These are phyloP conservation scores for Mormyrops attenuatus DNA, from an alignment of 2,797 vertebrate genomes.

Conservation along the genomic window DNA sequence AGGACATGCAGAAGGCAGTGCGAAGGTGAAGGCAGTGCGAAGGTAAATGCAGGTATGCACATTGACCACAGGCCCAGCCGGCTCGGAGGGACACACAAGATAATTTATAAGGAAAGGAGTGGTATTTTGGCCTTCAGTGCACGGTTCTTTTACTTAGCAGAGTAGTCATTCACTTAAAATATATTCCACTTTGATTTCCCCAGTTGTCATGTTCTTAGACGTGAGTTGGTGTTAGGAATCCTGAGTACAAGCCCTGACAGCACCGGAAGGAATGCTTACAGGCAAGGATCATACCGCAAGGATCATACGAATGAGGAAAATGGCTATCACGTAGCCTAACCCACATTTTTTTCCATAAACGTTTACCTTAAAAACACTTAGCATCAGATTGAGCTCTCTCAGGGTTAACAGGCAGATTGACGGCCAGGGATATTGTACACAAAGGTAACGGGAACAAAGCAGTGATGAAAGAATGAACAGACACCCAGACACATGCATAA, in stretches of 20 bases:
- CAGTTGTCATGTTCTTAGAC: neutral
- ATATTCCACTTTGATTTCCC: neutral
- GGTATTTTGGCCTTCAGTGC: neutral
- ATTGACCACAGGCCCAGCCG: neutral
- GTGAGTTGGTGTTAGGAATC: neutral
- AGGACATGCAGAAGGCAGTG: neutral
- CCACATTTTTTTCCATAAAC: neutral
- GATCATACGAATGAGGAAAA: neutral
- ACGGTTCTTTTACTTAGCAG: neutral
- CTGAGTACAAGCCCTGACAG: constrained; percentile 8
- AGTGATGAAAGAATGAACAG: neutral
- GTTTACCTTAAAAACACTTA: neutral
- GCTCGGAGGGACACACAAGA: neutral
- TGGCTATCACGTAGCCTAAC: neutral
- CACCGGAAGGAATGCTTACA: neutral
- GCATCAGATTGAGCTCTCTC: neutral
- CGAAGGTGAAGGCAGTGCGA: neutral
- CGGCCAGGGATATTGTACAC: neutral
- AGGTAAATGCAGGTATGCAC: neutral
- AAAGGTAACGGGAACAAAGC: neutral
- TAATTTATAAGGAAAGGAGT: neutral
- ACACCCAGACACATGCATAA: neutral
- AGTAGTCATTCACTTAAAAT: neutral
- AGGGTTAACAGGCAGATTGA: neutral
- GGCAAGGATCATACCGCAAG: neutral